Percentiles rank a stretch among this genome's conserved stretches.
Evolutionary conservation across 2,888 invertebrate genomes (phyloP).

Genomic region (Tetanocera ferruginea): DNA sequence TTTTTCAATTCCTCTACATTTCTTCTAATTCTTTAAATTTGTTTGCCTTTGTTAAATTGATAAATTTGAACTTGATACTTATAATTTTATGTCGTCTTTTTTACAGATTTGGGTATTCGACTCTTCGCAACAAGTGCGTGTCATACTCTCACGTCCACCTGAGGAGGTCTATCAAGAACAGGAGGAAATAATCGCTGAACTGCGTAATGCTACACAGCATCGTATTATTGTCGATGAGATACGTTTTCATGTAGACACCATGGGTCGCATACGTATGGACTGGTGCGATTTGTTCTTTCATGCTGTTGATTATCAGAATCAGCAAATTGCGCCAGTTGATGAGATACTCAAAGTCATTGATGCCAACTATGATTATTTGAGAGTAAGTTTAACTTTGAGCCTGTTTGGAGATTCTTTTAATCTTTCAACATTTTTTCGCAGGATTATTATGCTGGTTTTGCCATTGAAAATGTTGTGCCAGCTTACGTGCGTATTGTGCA

Average conservation of each 20-base stretch:
- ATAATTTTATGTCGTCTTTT: not conserved
- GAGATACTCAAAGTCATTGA: constrained; percentile 86
- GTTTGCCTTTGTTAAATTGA: no score
- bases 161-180: constrained; percentile 80
- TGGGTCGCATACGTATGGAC: constrained; percentile 70
- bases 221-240: constrained; percentile 86
- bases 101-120: constrained; percentile 91
- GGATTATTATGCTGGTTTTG: constrained; percentile 79
- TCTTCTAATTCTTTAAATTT: no score
- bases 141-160: constrained; percentile 87
- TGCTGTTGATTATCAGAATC: constrained; percentile 81
- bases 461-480: constrained; percentile 81
- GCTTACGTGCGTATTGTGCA: constrained; percentile 77
- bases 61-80: no score
- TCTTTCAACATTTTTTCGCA: not conserved
- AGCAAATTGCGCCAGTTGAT: constrained; percentile 83
- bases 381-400: constrained; percentile 68
- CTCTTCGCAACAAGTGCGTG: constrained; percentile 83
- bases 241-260: constrained; percentile 78
- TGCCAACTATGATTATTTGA: constrained; percentile 86
- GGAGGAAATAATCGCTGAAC: constrained; percentile 78
- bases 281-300: constrained; percentile 89
- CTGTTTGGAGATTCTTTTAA: not conserved
- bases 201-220: constrained; percentile 83
- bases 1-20: no score